Evolutionary conservation across 2,797 vertebrate genomes (phyloP).

Genomic region (Rhinophrynus dorsalis): DNA sequence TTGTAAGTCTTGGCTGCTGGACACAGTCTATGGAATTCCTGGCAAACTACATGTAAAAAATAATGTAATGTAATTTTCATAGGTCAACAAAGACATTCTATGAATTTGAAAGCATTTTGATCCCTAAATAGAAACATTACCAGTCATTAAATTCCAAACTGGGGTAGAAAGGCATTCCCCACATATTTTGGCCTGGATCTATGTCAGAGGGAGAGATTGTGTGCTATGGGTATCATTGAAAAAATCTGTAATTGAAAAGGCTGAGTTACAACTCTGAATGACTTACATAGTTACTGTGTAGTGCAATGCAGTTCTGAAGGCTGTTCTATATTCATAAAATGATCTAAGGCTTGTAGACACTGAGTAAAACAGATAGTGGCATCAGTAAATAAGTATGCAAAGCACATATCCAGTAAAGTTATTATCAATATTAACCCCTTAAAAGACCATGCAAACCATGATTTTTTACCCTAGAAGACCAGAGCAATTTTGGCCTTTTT

Average conservation of each 20-base stretch:
- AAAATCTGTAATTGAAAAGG: background rate
- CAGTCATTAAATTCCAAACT: slow-evolving; percentile 20
- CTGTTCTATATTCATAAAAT: background rate
- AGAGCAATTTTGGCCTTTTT: too few species aligned
- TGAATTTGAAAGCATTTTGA: slow-evolving; percentile 24
- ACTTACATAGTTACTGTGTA: background rate
- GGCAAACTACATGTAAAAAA: background rate
- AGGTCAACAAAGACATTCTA: slow-evolving; percentile 4
- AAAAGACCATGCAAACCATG: too few species aligned
- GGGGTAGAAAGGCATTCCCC: slow-evolving; percentile 9
- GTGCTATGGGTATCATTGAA: background rate
- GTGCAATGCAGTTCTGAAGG: background rate
- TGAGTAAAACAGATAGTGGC: background rate
- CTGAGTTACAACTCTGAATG: background rate
- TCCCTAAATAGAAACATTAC: slow-evolving; percentile 31
- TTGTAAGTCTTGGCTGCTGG: too few species aligned
- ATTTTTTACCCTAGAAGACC: too few species aligned
- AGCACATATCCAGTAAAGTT: background rate
- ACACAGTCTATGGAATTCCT: background rate
- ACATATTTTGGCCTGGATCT: background rate
- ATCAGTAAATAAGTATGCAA: background rate
- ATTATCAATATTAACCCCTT: too few species aligned
- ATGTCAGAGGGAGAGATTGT: background rate
- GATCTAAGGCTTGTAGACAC: background rate
- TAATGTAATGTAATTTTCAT: background rate